A percentile compares a stretch with the other conserved stretches of the same genome.
Evolutionary conservation across 2,113 vertebrate genomes (phyloP).

Genomic region (Bagarius yarrelli): DNA sequence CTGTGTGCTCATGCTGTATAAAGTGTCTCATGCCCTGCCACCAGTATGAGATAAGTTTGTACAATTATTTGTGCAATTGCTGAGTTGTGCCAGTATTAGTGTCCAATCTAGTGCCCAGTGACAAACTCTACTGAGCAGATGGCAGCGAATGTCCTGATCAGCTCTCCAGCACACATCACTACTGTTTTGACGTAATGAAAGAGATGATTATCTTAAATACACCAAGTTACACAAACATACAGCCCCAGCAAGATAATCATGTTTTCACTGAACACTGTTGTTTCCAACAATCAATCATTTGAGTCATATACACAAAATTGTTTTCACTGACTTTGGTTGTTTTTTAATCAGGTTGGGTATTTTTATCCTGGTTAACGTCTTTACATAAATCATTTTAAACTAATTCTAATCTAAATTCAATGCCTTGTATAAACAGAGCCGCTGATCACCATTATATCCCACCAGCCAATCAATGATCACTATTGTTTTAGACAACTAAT

Average conservation of each 20-base stretch:
- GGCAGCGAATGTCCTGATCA: not conserved
- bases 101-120: not conserved
- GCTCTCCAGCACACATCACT: slow-evolving; percentile 12
- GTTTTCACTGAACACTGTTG: too few species aligned
- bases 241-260: not conserved
- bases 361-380: too few species aligned
- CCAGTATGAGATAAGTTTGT: not conserved
- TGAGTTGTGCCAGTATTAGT: not conserved
- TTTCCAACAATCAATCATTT: not conserved
- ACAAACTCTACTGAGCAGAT: not conserved
- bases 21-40: not conserved
- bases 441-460: not conserved
- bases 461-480: not conserved
- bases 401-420: too few species aligned
- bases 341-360: too few species aligned
- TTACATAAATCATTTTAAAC: too few species aligned
- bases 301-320: too few species aligned
- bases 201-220: too few species aligned
- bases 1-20: not conserved
- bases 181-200: not conserved
- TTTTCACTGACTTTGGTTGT: too few species aligned
- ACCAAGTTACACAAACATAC: not conserved
- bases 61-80: not conserved
- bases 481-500: not conserved
- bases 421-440: too few species aligned